phyloP scores from a whole-genome alignment of 2,113 vertebrate species.

The Rhineura floridana region DNA sequence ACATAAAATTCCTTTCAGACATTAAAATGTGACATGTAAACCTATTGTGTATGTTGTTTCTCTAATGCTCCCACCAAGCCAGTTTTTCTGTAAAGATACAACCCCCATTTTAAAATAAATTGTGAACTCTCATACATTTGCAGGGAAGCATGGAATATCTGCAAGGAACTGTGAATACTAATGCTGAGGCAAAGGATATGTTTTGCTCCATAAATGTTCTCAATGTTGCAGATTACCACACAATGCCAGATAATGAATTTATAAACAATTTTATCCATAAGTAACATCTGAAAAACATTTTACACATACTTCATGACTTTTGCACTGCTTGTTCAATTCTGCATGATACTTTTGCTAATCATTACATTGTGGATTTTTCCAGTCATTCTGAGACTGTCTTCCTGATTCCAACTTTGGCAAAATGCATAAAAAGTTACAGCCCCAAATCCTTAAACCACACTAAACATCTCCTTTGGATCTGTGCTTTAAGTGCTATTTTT shows the following conservation, averaged over 20 bases:
- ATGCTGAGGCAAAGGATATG: neutral
- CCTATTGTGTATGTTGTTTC: neutral
- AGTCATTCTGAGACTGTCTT: neutral
- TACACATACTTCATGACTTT: neutral
- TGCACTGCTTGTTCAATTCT: neutral
- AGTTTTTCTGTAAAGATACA: neutral
- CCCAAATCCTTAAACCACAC: neutral
- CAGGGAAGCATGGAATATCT: neutral
- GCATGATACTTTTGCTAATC: neutral
- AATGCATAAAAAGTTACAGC: neutral
- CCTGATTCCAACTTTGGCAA: neutral
- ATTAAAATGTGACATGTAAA: neutral
- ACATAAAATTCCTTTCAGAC: neutral
- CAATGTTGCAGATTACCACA: neutral
- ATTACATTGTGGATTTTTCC: neutral
- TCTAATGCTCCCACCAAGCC: neutral
- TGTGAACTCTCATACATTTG: neutral
- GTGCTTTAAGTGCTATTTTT: neutral
- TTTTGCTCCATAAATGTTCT: neutral
- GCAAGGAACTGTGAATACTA: neutral
- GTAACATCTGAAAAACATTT: neutral
- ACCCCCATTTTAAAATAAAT: neutral
- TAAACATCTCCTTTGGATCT: neutral
- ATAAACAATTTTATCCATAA: neutral
- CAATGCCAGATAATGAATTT: neutral